Evolutionary conservation across 2,888 invertebrate species (phyloP).

Genomic region (Orgyia antiqua): DNA sequence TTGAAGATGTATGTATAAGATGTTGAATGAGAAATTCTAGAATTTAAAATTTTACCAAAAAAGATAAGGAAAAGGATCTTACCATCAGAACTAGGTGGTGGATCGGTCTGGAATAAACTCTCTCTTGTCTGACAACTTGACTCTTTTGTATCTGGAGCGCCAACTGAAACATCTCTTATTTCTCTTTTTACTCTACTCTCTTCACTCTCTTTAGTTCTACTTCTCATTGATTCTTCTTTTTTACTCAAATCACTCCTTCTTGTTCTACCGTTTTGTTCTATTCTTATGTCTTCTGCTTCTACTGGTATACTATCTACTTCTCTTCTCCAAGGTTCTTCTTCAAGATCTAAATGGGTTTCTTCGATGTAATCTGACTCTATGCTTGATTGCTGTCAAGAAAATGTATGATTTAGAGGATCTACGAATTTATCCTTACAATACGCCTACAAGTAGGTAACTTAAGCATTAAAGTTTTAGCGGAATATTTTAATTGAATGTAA

Average conservation of each 20-base stretch:
- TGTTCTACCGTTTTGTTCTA: constrained; percentile 55
- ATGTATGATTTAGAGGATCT: too few species aligned
- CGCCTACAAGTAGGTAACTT: too few species aligned
- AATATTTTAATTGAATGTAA: too few species aligned
- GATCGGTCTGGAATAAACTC: constrained; percentile 80
- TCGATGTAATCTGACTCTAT: constrained; percentile 65
- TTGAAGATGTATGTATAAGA: too few species aligned
- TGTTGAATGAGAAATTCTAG: too few species aligned
- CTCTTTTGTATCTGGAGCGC: constrained; percentile 68
- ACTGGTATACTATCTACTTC: constrained; percentile 44
- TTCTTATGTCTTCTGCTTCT: constrained; percentile 46
- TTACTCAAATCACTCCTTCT: constrained; percentile 54
- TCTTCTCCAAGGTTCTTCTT: constrained; percentile 57
- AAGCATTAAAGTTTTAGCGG: too few species aligned
- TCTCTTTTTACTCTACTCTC: constrained; percentile 46
- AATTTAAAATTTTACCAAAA: too few species aligned
- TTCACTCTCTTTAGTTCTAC: constrained; percentile 40
- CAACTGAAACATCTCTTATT: constrained; percentile 63
- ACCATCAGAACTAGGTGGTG: constrained; percentile 65
- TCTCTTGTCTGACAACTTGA: constrained; percentile 88
- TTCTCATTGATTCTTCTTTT: constrained; percentile 56
- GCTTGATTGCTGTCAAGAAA: constrained; percentile 50
- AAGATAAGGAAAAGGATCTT: constrained; percentile 21
- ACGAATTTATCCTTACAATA: too few species aligned
- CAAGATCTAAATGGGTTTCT: constrained; percentile 58